Percentiles rank a stretch among this genome's conserved stretches.
These are phyloP conservation scores for Melinaea marsaeus DNA, from an alignment of 2,888 invertebrate genomes.

Conservation along the genomic window DNA sequence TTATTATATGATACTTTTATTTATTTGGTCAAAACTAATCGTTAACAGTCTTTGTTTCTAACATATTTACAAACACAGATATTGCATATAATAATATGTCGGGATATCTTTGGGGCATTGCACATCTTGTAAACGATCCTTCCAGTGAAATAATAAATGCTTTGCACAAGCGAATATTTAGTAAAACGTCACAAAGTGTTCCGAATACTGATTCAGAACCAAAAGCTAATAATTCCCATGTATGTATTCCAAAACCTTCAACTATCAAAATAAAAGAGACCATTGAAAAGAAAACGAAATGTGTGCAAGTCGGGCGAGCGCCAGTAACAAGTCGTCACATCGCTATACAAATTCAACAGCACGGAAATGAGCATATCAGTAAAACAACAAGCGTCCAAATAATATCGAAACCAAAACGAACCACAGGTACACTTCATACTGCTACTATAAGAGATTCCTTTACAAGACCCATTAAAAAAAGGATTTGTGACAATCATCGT, in stretches of 20 bases:
- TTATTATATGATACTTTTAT: no score
- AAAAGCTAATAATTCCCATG: constrained; percentile 4
- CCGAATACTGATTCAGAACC: constrained; percentile 9
- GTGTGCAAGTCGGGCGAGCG: constrained; percentile 43
- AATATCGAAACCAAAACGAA: constrained; percentile 35
- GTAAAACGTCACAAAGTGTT: constrained; percentile 22
- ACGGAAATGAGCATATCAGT: constrained; percentile 27
- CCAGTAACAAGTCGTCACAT: constrained; percentile 34
- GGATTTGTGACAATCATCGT: constrained; percentile 49
- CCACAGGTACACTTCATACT: constrained; percentile 34
- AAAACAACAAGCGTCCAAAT: constrained; percentile 44
- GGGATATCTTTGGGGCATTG: constrained; percentile 51
- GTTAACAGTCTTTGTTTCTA: background rate
- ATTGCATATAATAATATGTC: constrained; percentile 38
- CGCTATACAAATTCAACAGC: constrained; percentile 42
- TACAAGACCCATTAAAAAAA: constrained; percentile 37
- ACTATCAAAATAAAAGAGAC: constrained; percentile 14
- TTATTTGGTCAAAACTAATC: no score
- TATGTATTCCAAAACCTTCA: constrained; percentile 2
- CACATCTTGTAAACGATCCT: constrained; percentile 56
- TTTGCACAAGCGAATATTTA: constrained; percentile 40
- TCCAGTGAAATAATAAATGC: constrained; percentile 48
- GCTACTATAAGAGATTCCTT: constrained; percentile 38
- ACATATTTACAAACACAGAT: background rate
- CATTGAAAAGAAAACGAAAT: constrained; percentile 33